phyloP scores from a whole-genome alignment of 2,113 vertebrate genomes.

The Illadopsis cleaveri region DNA sequence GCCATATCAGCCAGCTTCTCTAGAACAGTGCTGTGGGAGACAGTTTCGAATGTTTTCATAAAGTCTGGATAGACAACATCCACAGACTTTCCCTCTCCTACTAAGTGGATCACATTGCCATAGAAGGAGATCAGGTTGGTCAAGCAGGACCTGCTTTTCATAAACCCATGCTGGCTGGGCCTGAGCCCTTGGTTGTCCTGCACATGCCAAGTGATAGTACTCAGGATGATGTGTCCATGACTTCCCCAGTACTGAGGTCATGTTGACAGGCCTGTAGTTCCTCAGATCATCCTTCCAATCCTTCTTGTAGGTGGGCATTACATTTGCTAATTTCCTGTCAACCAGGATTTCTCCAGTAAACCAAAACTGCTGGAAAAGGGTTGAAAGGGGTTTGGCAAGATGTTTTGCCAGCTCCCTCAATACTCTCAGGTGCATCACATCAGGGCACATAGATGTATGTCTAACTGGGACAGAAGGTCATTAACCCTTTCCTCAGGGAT shows the following conservation, averaged over 20 bases:
- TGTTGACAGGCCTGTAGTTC: not conserved
- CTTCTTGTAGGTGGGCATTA: not conserved
- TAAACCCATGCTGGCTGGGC: not conserved
- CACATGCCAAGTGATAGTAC: not conserved
- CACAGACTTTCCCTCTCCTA: not conserved
- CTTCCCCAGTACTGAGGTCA: not conserved
- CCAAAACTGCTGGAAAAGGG: not conserved
- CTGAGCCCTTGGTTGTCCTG: not conserved
- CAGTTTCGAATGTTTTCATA: not conserved
- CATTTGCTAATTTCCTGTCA: not conserved
- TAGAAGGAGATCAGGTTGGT: not conserved
- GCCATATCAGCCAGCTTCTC: not conserved
- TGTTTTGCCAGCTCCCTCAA: not conserved
- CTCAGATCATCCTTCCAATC: not conserved
- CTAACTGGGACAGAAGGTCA: not conserved
- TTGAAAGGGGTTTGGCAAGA: not conserved
- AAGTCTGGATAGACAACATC: not conserved
- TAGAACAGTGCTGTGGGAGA: not conserved
- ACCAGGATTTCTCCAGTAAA: accelerated
- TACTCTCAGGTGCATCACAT: not conserved
- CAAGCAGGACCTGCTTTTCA: not conserved
- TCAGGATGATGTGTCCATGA: not conserved
- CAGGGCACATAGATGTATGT: not conserved
- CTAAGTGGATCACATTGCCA: not conserved
- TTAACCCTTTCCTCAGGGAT: not conserved